Base-by-base conservation (phyloP, 2,113 vertebrate species). In the Natator depressus region DNA sequence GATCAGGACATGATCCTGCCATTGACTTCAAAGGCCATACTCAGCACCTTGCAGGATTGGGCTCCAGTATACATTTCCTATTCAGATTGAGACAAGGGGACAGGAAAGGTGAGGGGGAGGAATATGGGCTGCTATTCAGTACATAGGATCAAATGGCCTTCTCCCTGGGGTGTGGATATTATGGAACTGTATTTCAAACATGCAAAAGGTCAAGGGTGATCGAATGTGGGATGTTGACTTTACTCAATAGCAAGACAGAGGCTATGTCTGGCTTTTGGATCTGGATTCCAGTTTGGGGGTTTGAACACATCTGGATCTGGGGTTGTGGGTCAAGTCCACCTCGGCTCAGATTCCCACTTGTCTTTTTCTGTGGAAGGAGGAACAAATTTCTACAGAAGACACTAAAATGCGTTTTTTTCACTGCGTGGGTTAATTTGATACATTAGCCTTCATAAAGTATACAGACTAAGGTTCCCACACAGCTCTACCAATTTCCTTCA, bases 1-100 rank as follows among this genome's bases (percentile, higher is more conserved):
- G 47, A 29, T 87, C 75, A 5, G 78, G 81, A 17, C 20, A 76
- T 8, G 79, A 1, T 84, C 95, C 88, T 1, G 1, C 47, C 96
- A 78, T 88, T 93, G 96, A 95, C 95, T 90, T 92, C 95, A 93
- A 96, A 95, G 89, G 87, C 91, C 72, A 95, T 54, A 83, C 3
- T 11, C 82, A 75, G 57, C 85, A 54, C 10, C 79, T 5, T 35
- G 38, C 24, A 85, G 24, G 12, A 47, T 6, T 47, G 25, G 42
- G 24, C 6, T 16, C 29, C 10, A 38, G 8, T 13, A 10, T 22
- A 9, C 19, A 22, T n/a, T n/a, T 22, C 80, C 31, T 35, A 20
- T 50, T 51, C 24, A 51, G 46, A 50, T 54, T 7, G 19, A n/a
- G 29, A 50, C 25, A 35, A 35, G 24, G 29, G 10, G 29, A 10